A percentile compares a stretch with the other conserved stretches of the same genome.
phyloP scores from a whole-genome alignment of 2,888 invertebrate species.

The Drosophila parthenogenetica region DNA sequence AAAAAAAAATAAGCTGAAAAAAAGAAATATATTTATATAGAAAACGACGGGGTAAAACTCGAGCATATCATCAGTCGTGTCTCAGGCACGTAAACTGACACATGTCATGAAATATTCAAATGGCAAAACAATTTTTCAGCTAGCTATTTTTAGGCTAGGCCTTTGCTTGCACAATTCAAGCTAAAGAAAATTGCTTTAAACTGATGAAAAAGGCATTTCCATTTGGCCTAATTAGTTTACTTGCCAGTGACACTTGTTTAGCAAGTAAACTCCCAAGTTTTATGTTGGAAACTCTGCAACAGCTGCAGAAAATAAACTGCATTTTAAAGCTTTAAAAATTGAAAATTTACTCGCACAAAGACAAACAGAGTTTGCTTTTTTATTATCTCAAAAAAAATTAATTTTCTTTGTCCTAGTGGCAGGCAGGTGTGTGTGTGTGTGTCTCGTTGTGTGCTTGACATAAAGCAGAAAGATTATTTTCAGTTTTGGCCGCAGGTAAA shows the following conservation, averaged over 20 bases:
- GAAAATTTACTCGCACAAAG: slow-evolving; percentile 6
- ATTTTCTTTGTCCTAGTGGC: slow-evolving; percentile 29
- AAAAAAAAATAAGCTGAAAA: background rate
- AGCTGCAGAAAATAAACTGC: background rate
- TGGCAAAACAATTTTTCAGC: slow-evolving; percentile 20
- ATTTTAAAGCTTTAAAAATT: slow-evolving; percentile 21
- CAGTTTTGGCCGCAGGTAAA: slow-evolving; percentile 25
- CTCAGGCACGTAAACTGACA: slow-evolving; percentile 44
- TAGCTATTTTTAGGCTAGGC: slow-evolving; percentile 13
- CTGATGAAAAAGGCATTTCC: slow-evolving; percentile 7
- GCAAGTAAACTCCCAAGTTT: no score
- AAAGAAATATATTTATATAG: background rate
- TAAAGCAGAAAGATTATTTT: slow-evolving; percentile 22
- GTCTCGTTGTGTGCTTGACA: slow-evolving; percentile 5
- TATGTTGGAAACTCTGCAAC: background rate
- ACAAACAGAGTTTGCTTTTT: slow-evolving; percentile 1
- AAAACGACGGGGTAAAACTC: background rate
- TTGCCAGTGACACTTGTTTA: slow-evolving; percentile 21
- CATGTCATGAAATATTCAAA: slow-evolving; percentile 51
- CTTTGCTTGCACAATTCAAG: slow-evolving; percentile 1
- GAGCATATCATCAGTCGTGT: slow-evolving; percentile 12
- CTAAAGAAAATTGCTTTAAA: slow-evolving; percentile 14
- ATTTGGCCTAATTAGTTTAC: slow-evolving; percentile 63
- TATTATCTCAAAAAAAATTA: slow-evolving; percentile 11
- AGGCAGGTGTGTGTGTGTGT: background rate